These are phyloP conservation scores for Pristionchus fissidentatus DNA, from an alignment of 2,888 invertebrate species.

Conservation along the genomic window DNA sequence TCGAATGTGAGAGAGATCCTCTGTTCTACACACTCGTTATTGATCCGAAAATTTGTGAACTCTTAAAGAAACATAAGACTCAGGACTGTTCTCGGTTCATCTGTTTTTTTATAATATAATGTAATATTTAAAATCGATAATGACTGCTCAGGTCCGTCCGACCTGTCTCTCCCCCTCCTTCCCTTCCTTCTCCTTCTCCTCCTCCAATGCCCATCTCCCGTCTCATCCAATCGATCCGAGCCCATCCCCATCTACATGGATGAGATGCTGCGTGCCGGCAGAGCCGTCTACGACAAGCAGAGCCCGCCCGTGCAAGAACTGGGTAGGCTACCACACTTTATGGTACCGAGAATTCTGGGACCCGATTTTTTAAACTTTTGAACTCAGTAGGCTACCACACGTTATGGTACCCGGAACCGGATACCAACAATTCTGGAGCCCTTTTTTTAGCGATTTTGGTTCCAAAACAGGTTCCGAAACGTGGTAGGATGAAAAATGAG, in stretches of 20 bases:
- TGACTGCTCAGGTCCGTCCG: not conserved
- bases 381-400: no score
- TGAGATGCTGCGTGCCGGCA: constrained; percentile 67
- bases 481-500: no score
- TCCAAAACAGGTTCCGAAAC: no score
- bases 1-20: no score
- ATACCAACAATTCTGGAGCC: no score
- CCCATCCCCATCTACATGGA: constrained; percentile 73
- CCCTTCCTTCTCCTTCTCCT: constrained; percentile 13
- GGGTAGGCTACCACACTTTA: constrained; percentile 1
- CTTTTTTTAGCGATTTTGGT: no score
- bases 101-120: not conserved
- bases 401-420: no score
- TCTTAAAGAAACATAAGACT: no score
- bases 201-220: not conserved
- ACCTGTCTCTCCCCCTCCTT: constrained; percentile 8
- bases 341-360: not conserved
- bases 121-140: not conserved
- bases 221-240: constrained; percentile 55
- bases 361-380: no score
- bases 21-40: no score
- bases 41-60: no score
- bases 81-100: not conserved
- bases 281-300: constrained; percentile 72
- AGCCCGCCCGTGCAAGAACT: constrained; percentile 71